Evolutionary conservation across 2,888 invertebrate genomes (phyloP), one percentile per base, ranked within the genome.

Genomic region (Ennomos quercinarius): DNA sequence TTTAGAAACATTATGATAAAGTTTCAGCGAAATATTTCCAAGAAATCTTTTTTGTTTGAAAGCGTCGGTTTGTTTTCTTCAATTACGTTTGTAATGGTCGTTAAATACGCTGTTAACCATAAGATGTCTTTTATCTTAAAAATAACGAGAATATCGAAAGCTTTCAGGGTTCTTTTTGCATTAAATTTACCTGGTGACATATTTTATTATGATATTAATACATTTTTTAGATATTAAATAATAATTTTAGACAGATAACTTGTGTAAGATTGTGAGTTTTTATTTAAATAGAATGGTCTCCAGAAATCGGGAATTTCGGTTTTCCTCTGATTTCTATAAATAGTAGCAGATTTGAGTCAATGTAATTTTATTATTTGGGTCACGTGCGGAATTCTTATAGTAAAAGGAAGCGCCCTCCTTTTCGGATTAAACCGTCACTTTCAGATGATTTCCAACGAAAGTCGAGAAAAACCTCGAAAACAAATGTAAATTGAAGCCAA

Each of bases 341-440:
- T 57, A 63, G 53, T 59, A 62, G 27, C 57, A 57, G 58, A 63
- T 55, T 57, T 50, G 39, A 64, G 60, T 62, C 67, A 72, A 74
- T 74, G 61, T 67, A 57, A 70, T 76, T 74, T 81, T 80, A 76
- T 80, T 78, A 89, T 89, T 87, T 83, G 63, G 71, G 76, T 86
- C 89, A 89, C 89, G 89, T 88, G 72, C 74, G 60, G 72, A 77
- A 65, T 75, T 84, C 43, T 86, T 81, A 84, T 82, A 83, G 83
- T 81, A 74, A 68, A 77, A 74, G 68, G 77, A 73, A 73, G 70
- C 76, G 71, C 76, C 71, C 76, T 73, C 74, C 76, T 77, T 77
- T 79, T 80, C 69, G 77, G 83, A 88, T 89, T 89, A 87, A 89
- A 86, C 87, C 69, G 87, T 87, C 89, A 83, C 78, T 82, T 74